phyloP scores from a whole-genome alignment of 2,113 vertebrate genomes.

The Ancistrus triradiatus region DNA sequence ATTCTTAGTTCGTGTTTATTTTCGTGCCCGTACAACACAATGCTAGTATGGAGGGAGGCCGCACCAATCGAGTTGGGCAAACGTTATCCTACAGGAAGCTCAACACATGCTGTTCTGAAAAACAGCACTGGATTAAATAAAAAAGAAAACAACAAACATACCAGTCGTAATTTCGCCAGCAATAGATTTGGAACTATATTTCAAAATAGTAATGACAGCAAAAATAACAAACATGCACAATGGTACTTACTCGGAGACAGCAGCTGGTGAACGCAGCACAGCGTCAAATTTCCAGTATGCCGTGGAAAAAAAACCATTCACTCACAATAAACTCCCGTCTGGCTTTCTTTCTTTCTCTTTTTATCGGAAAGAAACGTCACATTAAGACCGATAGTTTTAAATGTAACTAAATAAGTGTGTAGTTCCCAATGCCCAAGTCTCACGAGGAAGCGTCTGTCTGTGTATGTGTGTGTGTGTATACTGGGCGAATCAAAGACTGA shows the following conservation, averaged over 20 bases:
- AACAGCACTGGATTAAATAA: too few species aligned
- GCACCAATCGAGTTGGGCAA: neutral
- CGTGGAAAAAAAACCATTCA: conserved; percentile 1
- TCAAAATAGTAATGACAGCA: neutral
- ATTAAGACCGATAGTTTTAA: neutral
- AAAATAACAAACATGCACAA: neutral
- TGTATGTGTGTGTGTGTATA: conserved; percentile 23
- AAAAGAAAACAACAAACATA: neutral
- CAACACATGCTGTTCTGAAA: neutral
- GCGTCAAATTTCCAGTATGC: conserved; percentile 1
- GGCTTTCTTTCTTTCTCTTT: neutral
- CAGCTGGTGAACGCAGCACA: conserved; percentile 6
- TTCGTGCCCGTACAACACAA: neutral
- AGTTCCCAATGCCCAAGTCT: neutral
- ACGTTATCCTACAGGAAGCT: neutral
- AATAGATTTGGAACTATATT: too few species aligned
- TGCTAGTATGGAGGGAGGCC: conserved; percentile 19
- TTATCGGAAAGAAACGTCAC: neutral
- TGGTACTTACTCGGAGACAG: conserved; percentile 34
- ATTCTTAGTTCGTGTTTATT: neutral
- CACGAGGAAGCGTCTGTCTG: conserved; percentile 13
- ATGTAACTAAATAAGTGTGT: neutral
- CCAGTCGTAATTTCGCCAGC: too few species aligned
- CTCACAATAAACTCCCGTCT: neutral
- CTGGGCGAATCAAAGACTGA: conserved; percentile 34